These are phyloP conservation scores for Cherax destructor DNA, from an alignment of 1,140 invertebrate species.

Conservation along the genomic window DNA sequence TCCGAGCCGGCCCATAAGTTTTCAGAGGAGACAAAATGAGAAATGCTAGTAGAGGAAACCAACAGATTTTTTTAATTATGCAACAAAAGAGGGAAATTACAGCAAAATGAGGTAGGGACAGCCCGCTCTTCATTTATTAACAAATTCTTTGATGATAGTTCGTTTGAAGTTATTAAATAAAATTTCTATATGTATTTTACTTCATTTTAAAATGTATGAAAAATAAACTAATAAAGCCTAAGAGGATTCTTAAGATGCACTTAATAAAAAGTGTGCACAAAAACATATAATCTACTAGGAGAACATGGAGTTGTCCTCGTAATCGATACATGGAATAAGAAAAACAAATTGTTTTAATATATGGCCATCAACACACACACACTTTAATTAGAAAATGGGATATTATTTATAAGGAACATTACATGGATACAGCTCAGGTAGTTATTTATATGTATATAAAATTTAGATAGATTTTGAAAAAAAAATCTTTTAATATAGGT, in stretches of 20 bases:
- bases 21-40: conserved; percentile 31
- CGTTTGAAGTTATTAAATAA: not conserved
- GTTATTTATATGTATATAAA: not conserved
- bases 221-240: not conserved
- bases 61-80: not conserved
- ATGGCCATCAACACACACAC: not conserved
- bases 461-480: not conserved
- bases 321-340: not conserved
- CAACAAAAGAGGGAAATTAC: not conserved
- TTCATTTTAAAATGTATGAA: conserved; percentile 5
- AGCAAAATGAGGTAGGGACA: conserved; percentile 39
- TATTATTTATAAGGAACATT: not conserved
- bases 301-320: not conserved
- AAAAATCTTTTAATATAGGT: too few species aligned
- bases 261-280: not conserved
- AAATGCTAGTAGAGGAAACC: conserved; percentile 33
- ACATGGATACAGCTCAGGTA: not conserved
- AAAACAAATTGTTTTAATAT: not conserved
- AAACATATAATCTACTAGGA: not conserved
- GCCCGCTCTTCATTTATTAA: conserved; percentile 48
- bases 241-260: not conserved
- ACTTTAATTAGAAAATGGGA: not conserved
- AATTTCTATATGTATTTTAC: not conserved
- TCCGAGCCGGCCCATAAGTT: conserved; percentile 42
- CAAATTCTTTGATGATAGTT: not conserved